Percentiles rank a stretch among this genome's conserved stretches.
These are phyloP conservation scores for Pseudopleuronectes americanus DNA, from an alignment of 2,797 vertebrate genomes.

Conservation along the genomic window DNA sequence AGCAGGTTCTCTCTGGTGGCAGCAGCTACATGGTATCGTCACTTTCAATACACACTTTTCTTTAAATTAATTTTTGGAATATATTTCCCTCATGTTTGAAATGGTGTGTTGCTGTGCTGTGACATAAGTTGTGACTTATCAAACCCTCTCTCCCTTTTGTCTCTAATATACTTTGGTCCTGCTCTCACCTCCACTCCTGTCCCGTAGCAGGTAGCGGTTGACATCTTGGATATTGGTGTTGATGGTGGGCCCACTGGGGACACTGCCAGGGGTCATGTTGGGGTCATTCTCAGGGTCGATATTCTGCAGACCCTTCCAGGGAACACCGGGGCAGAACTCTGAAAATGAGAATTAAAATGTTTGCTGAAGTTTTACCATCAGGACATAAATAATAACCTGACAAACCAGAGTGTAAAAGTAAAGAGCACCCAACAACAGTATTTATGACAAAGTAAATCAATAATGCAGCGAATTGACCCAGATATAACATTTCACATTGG, in stretches of 20 bases:
- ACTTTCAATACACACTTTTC: background rate
- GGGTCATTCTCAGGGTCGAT: constrained; percentile 98
- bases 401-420: background rate
- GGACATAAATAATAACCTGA: background rate
- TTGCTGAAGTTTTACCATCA: background rate
- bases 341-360: constrained; percentile 22
- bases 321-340: constrained; percentile 99
- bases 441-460: too few species aligned
- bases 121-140: too few species aligned
- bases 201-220: constrained; percentile 95
- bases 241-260: constrained; percentile 96
- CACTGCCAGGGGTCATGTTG: constrained; percentile 96
- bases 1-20: constrained; percentile 47
- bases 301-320: constrained; percentile 99
- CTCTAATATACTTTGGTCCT: background rate
- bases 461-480: too few species aligned
- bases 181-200: constrained; percentile 92
- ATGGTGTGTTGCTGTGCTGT: background rate
- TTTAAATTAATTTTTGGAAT: background rate
- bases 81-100: background rate
- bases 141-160: background rate
- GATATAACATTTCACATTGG: too few species aligned
- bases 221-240: constrained; percentile 99
- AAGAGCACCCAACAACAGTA: too few species aligned
- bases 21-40: constrained; percentile 13